Evolutionary conservation across 2,888 invertebrate genomes (phyloP).

Genomic region (Lochmaea crataegi): DNA sequence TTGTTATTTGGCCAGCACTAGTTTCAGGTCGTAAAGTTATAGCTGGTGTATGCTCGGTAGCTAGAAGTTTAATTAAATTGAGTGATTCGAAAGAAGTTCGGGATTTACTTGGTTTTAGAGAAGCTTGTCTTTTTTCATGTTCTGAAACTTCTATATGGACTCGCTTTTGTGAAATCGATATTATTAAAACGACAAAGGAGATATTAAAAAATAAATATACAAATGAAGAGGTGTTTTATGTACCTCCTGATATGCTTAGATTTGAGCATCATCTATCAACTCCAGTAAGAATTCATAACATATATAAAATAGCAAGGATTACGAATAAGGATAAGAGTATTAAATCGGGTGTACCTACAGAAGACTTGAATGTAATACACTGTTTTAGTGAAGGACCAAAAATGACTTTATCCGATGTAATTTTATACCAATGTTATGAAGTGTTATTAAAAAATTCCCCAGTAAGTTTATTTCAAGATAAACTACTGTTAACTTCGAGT

Average conservation of each 20-base stretch:
- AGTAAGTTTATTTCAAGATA: conserved; percentile 42
- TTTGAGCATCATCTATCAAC: conserved; percentile 88
- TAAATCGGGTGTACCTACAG: conserved; percentile 66
- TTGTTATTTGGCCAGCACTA: conserved; percentile 72
- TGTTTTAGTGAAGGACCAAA: conserved; percentile 85
- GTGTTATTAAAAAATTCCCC: conserved; percentile 68
- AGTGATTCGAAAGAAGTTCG: conserved; percentile 57
- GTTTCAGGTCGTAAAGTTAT: conserved; percentile 72
- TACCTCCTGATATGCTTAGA: conserved; percentile 79
- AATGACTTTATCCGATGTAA: conserved; percentile 85
- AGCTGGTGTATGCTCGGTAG: conserved; percentile 83
- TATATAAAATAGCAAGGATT: conserved; percentile 78
- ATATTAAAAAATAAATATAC: conserved; percentile 56
- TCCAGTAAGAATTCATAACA: conserved; percentile 87
- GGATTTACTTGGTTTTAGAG: conserved; percentile 81
- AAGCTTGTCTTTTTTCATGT: conserved; percentile 83
- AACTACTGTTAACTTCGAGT: conserved; percentile 72
- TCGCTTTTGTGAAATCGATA: conserved; percentile 89
- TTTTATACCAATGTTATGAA: conserved; percentile 79
- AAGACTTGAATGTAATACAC: conserved; percentile 72
- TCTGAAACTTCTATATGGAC: conserved; percentile 92
- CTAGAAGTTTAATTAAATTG: conserved; percentile 70
- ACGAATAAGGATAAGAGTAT: conserved; percentile 62
- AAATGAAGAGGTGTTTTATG: conserved; percentile 50
- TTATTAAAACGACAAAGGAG: conserved; percentile 72